Evolutionary conservation across 2,888 invertebrate genomes (phyloP), one percentile per base, ranked within the genome.

Genomic region (Chesias legatella): DNA sequence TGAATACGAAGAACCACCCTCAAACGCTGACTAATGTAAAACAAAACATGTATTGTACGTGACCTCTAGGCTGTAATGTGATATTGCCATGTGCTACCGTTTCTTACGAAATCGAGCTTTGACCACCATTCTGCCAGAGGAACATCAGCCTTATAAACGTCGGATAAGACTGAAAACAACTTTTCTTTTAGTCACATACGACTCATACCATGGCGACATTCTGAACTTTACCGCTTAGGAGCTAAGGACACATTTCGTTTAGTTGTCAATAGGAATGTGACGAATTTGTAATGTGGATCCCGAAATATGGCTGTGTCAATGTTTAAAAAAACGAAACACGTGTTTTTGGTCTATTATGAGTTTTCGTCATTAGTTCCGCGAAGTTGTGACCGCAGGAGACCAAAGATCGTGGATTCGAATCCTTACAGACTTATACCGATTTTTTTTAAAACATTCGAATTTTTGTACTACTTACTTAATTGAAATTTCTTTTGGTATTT

Each of bases 271-370:
- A 35, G 49, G 50, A 53, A 73, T 75, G 75, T 71, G 67, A 73
- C 75, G 67, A 73, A 79, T 77, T 71, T 62, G 79, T 74, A 79
- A 80, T 60, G 63, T 59, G 75, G 74, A 62, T 64, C 72, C 63
- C 64, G 70, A 72, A 64, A 67, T 60, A 64, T 58, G 69, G 61
- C 58, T 54, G 60, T 66, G 75, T 73, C 72, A 73, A 71, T 68
- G 70, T 58, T 67, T 63, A 67, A 66, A 67, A 67, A 70, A 67
- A 52, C 11, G 36, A 6, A 64, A 70, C 72, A 70, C 56, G 61
- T 69, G 70, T 71, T 64, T 56, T 51, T 45, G 20, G 45, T 37
- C 43, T 50, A 38, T 40, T 45, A 30, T 46, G 21, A 17, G 13
- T 17, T 17, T 17, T 17, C 8, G 23, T 9, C 25, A 36, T 36